Base-by-base conservation (phyloP, 2,113 vertebrate species). In the Brachypteracias leptosomus region DNA sequence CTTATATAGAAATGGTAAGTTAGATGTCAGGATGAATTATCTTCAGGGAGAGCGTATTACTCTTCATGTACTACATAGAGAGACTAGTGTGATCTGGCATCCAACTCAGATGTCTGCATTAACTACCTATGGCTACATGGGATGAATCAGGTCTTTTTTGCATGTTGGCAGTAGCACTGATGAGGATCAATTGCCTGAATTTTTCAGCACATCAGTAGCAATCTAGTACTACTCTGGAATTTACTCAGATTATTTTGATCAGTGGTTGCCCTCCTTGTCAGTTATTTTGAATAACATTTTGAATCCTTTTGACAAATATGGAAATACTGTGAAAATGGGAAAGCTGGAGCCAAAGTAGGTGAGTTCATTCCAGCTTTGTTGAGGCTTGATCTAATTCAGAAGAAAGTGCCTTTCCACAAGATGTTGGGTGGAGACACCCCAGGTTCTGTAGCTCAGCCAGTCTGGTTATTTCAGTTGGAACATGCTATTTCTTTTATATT, bases 361-460 rank as follows among this genome's bases (percentile, higher is more conserved):
- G 80, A 90, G 65, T 68, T 94, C 65, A 75, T 78, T 94, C 26
- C 54, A 78, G 52, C 52, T 84, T 92, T 91, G 73, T 86, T 92
- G 80, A 92, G 72, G 33, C 76, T 95, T 95, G 61, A 82, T 74
- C 21, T 83, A 62, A 70, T 51, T 55, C 55, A 90, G 76, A 90
- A 84, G 55, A 24, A 57, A 90, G 44, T 70, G 62, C 21, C 68
- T 93, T 92, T 92, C 59, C 52, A 86, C 63, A 52, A 67, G 75
- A 55, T 20, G 22, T 17, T 93, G 72, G 55, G 65, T 86, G 90
- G 75, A 88, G 83, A 38, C 55, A 77, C 20, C 19, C 26, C 33
- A 54, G 55, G 28, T 92, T 92, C 55, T 86, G 76, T 74, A 89
- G 72, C 70, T 90, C 47, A 92, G 75, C 51, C 72, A 88, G n/a